phyloP scores from a whole-genome alignment of 2,113 vertebrate species.

The Hydrochoerus hydrochaeris region DNA sequence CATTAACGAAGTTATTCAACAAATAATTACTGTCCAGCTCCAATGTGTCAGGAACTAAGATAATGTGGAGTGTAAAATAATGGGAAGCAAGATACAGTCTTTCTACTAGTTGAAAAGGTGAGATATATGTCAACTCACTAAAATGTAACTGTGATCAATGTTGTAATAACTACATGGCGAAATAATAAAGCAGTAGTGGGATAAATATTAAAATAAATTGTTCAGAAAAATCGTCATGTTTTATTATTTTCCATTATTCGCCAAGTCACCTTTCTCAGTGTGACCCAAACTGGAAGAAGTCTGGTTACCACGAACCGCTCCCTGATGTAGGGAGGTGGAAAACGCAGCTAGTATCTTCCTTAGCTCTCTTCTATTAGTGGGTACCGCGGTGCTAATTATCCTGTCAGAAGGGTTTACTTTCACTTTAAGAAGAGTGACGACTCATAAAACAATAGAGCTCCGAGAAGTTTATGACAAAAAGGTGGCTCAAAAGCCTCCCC shows the following conservation, averaged over 20 bases:
- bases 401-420: not conserved
- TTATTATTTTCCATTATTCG: not conserved
- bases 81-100: not conserved
- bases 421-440: not conserved
- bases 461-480: not conserved
- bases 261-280: too few species aligned
- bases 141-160: not conserved
- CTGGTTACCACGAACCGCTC: not conserved
- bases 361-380: not conserved
- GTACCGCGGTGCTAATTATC: not conserved
- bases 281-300: not conserved
- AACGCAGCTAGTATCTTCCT: not conserved
- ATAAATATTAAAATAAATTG: not conserved
- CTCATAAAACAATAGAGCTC: not conserved
- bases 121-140: not conserved
- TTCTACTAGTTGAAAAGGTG: not conserved
- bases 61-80: not conserved
- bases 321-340: not conserved
- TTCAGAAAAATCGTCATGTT: not conserved
- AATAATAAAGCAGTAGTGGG: not conserved
- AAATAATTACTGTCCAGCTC: not conserved
- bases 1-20: not conserved
- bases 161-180: fast-evolving
- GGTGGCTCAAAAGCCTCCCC: not conserved
- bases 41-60: not conserved